A percentile compares a stretch with the other conserved stretches of the same genome.
Evolutionary conservation across 2,797 vertebrate species (phyloP).

Genomic region (Chaenodraco wilsoni): DNA sequence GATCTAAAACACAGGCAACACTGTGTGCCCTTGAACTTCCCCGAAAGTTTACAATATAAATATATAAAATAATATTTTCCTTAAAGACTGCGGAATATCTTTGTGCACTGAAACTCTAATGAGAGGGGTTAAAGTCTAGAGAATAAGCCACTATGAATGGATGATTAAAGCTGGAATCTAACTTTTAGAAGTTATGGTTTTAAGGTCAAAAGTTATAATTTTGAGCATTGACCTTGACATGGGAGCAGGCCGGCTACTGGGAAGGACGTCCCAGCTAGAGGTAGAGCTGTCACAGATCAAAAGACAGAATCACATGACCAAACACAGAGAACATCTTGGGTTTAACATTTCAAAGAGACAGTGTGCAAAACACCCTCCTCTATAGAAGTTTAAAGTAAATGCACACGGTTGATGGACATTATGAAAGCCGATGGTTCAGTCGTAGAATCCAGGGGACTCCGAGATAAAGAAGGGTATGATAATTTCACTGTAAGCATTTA

Average conservation of each 20-base stretch:
- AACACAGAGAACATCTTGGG: slow-evolving; percentile 22
- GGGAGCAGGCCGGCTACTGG: slow-evolving; percentile 78
- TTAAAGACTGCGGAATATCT: slow-evolving; percentile 4
- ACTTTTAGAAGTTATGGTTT: slow-evolving; percentile 29
- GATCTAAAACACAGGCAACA: neutral
- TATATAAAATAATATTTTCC: neutral
- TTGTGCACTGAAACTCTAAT: slow-evolving; percentile 17
- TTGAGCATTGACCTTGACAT: slow-evolving; percentile 78
- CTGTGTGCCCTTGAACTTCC: neutral
- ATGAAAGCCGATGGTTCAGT: slow-evolving; percentile 32
- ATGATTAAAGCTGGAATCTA: slow-evolving; percentile 38
- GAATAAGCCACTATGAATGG: slow-evolving; percentile 24
- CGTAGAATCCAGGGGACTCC: neutral
- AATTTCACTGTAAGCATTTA: neutral
- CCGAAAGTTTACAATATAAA: neutral
- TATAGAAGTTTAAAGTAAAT: slow-evolving; percentile 24
- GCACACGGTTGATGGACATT: slow-evolving; percentile 30
- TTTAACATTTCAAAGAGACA: slow-evolving; percentile 39
- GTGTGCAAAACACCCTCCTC: slow-evolving; percentile 30
- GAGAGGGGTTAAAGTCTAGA: slow-evolving; percentile 35
- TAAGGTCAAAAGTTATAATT: slow-evolving; percentile 58
- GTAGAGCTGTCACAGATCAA: slow-evolving; percentile 81
- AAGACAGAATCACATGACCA: slow-evolving; percentile 73
- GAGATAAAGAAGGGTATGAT: neutral
- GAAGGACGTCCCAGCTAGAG: slow-evolving; percentile 87